phyloP scores from a whole-genome alignment of 2,888 invertebrate genomes.

The Subacronicta megacephala region DNA sequence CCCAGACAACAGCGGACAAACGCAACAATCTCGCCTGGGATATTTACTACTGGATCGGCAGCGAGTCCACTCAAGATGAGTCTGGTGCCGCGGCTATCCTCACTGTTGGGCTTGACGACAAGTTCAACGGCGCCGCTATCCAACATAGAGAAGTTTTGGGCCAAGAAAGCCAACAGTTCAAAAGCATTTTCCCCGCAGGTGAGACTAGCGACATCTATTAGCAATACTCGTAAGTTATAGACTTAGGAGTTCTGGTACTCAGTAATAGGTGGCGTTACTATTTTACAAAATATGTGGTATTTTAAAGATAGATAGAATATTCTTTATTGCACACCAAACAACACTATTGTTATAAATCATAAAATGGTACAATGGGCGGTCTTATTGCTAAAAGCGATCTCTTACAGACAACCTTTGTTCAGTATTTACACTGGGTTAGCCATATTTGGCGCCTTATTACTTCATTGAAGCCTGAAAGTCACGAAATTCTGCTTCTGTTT shows the following conservation, averaged over 20 bases:
- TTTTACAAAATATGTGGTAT: too few relatives aligned
- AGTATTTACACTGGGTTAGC: too few relatives aligned
- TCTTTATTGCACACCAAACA: too few relatives aligned
- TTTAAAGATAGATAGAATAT: too few relatives aligned
- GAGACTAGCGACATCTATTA: constrained; percentile 30
- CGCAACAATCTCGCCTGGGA: constrained; percentile 93
- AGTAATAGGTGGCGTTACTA: constrained; percentile 13
- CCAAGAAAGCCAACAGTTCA: constrained; percentile 94
- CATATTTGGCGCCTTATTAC: too few relatives aligned
- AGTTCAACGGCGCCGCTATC: constrained; percentile 94
- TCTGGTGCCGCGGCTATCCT: constrained; percentile 93
- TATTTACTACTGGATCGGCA: constrained; percentile 96
- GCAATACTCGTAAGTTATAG: not conserved
- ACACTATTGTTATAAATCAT: too few relatives aligned
- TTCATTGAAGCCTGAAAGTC: not conserved
- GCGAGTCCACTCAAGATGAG: constrained; percentile 94
- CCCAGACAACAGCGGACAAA: constrained; percentile 92
- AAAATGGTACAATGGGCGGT: too few relatives aligned
- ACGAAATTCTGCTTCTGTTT: too few relatives aligned
- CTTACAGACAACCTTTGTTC: too few relatives aligned
- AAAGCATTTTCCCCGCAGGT: constrained; percentile 93
- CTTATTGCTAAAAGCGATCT: too few relatives aligned
- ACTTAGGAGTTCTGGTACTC: not conserved
- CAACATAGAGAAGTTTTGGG: constrained; percentile 96
- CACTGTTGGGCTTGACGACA: constrained; percentile 95